Evolutionary conservation across 2,797 vertebrate species (phyloP), one percentile per base, ranked within the genome.

Genomic region (Cirrhinus mrigala): DNA sequence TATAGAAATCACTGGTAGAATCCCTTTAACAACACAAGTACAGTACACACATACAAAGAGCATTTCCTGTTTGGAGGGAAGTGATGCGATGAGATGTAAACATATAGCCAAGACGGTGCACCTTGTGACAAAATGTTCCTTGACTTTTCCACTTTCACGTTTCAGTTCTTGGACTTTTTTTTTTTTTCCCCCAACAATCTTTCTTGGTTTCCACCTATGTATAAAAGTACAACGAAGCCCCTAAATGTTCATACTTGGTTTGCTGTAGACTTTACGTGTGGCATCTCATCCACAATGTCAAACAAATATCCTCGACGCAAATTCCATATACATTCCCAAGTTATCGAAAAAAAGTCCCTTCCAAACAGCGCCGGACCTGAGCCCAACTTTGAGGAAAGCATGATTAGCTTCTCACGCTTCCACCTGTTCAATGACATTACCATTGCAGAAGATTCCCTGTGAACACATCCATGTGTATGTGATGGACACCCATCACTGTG

Each of bases 21-120:
- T 99, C 98, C 98, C 98, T 99, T 90, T 99, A 98, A 99, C 98
- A 99, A 90, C 97, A 99, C 98, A 94, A 97, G 96, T 98, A 98
- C 97, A 98, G 96, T 96, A 97, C 97, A 96, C 95, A 95, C 93
- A 96, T 94, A 95, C 92, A 95, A 85, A 95, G 93, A 97, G 95
- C 88, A 89, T 89, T 90, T 92, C 89, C 88, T 89, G 95, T 95
- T 95, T 95, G 95, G 95, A 95, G 96, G 95, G 95, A 96, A 95
- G 95, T 96, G 96, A 96, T 96, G 95, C 93, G 88, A 96, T 94
- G 95, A 91, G 90, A 96, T 96, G 96, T 96, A 96, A 96, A 97
- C 96, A 96, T 95, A 96, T 95, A 96, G 95, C 90, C 89, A 96
- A 94, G 95, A 96, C 91, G 96, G 95, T 96, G 95, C 96, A 96